Evolutionary conservation across 2,113 vertebrate genomes (phyloP), one percentile per base, ranked within the genome.

Genomic region (Xyliphius kryptos): DNA sequence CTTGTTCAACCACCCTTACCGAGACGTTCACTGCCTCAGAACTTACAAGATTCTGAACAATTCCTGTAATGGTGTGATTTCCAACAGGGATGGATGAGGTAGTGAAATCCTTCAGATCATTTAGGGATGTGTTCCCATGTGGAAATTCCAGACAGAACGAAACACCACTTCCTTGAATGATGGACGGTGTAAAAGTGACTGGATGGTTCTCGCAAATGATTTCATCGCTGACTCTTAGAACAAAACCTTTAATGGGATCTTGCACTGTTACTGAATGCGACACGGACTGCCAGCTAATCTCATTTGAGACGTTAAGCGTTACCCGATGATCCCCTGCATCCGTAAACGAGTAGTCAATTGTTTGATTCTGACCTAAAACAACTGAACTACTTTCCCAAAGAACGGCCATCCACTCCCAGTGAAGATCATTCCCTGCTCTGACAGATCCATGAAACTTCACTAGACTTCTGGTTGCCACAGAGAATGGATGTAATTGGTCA

Each of bases 241-340:
- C 59, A 22, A 91, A 68, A 38, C 75, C 85, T 51, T 66, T 32
- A 20, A 90, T 40, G 55, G 63, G 36, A 13, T 90, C 83, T 67
- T 87, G 82, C 4, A 81, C 74, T 0, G 20, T 76, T 17, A 89
- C 46, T 12, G n/a, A n/a, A 46, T 80, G 77, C 13, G 74, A 80
- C 19, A 80, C 63, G 3, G 48, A 60, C 59, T 84, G 74, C 79
- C 82, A 88, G 41, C 77, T 89, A 12, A 90, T 65, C 1, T 38
- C 44, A 71, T 89, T 89, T 53, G 88, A 90, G 20, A 80, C 78
- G 40, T 84, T 86, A 48, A 90, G 70, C 44, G 61, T 69, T 15
- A 89, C 62, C 9, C 46, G 41, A 63, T 86, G 85, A 11, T 78
- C 56, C 10, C 78, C 82, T 17, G 67, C 73, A 32, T 63, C 50